Evolutionary conservation across 2,113 vertebrate species (phyloP), one percentile per base, ranked within the genome.

Genomic region (Psammodynastes pulverulentus): DNA sequence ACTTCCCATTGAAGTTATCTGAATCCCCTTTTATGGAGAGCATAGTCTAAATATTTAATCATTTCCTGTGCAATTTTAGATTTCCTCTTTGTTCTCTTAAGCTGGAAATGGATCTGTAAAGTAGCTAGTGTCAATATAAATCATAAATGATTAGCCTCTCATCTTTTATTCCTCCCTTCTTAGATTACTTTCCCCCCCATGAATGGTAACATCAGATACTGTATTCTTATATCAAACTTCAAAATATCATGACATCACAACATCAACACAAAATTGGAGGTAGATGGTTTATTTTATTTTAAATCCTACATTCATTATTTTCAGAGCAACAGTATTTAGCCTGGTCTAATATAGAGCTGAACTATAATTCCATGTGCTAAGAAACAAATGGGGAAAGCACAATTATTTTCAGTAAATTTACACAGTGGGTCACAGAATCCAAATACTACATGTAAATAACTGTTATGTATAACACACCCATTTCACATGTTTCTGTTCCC

Each of bases 311-410:
- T 39, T 79, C 34, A 21, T 79, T 1, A 0, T 19, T 88, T 86
- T 3, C n/a, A 84, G 53, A 10, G 72, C 89, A 94, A 62, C 88
- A 49, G 17, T 53, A 84, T 87, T 93, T 94, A 92, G 90, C 88
- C 95, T 95, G 94, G 93, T 96, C 34, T 88, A 88, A 79, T 79
- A 39, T 34, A 79, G 34, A 39, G 67, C 67, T 39, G 67, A 79
- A 79, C 34, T 39, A 79, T 79, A 79, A 79, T 79, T 34, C 39
- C 15, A 79, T 79, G 34, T 79, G 67, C 5, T 39, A 79, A 79
- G 67, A 79, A 79, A 79, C 67, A 79, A 79, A 79, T 79, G 17
- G 7, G 17, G 6, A 79, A 79, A 79, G 67, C 34, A 79, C 39
- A 39, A 39, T 34, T 79, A 79, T 39, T 79, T 34, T 79, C 34